phyloP scores from a whole-genome alignment of 2,888 invertebrate species.

The Acanthococcus lagerstroemiae region DNA sequence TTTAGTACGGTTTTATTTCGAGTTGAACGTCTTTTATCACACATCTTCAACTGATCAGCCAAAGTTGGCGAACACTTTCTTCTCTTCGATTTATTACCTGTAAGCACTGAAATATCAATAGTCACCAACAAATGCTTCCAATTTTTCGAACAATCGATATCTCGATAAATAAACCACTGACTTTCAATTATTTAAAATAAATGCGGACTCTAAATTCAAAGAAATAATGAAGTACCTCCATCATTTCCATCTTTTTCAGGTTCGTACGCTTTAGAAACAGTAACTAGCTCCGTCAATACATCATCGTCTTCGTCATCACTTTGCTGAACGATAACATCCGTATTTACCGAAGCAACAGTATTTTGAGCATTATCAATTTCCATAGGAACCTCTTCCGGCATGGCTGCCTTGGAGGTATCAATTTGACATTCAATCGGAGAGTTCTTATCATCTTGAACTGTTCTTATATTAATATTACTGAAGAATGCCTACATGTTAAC shows the following conservation, averaged over 20 bases:
- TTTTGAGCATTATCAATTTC: background rate
- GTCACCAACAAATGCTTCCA: background rate
- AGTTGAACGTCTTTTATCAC: conserved; percentile 48
- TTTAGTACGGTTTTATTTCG: conserved; percentile 45
- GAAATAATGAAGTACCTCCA: conserved; percentile 1
- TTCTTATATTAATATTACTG: background rate
- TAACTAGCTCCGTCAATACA: background rate
- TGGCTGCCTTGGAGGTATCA: background rate
- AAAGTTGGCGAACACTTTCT: conserved; percentile 52
- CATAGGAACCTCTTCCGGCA: background rate
- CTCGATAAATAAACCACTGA: background rate
- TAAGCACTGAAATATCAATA: background rate
- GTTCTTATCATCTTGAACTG: background rate
- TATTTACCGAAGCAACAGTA: too few species aligned
- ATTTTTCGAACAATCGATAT: background rate
- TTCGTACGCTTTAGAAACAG: background rate
- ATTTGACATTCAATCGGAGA: background rate
- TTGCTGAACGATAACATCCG: too few species aligned
- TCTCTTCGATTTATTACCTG: conserved; percentile 44
- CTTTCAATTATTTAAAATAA: background rate
- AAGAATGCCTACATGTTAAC: background rate
- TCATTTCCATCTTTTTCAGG: background rate
- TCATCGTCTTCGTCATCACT: conserved; percentile 16
- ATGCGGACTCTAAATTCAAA: background rate
- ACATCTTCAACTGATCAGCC: conserved; percentile 66